Evolutionary conservation across 2,797 vertebrate genomes (phyloP).

Genomic region (Fratercula arctica): DNA sequence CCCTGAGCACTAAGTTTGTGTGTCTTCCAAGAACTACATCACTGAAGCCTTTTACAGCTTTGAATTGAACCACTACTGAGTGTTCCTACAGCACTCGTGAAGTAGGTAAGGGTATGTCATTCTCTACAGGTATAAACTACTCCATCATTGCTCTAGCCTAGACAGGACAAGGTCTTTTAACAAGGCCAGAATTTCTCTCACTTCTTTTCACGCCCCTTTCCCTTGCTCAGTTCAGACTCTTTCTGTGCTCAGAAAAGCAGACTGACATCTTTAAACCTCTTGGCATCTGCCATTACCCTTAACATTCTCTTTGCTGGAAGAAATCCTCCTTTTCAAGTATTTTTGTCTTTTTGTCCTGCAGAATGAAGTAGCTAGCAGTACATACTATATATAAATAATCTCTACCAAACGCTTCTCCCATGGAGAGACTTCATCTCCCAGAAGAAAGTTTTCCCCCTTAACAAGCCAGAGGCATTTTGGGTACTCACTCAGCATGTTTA

Average conservation of each 20-base stretch:
- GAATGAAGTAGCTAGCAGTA: background rate
- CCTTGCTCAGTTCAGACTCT: background rate
- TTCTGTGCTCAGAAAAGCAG: background rate
- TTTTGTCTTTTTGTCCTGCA: background rate
- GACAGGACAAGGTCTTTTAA: background rate
- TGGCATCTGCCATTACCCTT: background rate
- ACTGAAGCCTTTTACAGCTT: background rate
- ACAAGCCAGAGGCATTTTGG: background rate
- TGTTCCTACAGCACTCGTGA: background rate
- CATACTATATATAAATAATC: background rate
- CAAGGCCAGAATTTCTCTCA: background rate
- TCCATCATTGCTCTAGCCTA: background rate
- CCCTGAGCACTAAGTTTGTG: background rate
- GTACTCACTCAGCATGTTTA: background rate
- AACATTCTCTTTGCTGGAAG: background rate
- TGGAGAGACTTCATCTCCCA: background rate
- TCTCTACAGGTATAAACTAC: background rate
- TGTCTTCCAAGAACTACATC: background rate
- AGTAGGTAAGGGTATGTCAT: background rate
- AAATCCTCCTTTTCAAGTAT: background rate
- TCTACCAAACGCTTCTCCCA: background rate
- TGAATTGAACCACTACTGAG: background rate
- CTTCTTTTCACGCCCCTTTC: background rate
- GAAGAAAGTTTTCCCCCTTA: background rate
- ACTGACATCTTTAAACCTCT: background rate